Percentiles rank a stretch among this genome's conserved stretches.
Conservation (phyloP, 2,888 invertebrate genomes). For the Hetaerina titia region DNA sequence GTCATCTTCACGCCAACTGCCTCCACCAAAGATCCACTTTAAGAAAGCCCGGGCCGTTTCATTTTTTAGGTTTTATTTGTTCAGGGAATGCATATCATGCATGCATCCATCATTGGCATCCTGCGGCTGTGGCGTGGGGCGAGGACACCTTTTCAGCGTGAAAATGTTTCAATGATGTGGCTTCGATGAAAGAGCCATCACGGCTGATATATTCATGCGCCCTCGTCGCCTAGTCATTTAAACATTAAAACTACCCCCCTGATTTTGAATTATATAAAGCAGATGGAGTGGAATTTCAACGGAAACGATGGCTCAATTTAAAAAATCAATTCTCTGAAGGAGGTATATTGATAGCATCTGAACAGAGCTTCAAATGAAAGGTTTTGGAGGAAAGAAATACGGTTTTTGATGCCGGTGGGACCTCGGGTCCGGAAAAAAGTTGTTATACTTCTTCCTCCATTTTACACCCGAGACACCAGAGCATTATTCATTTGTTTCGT, state of each 20-base stretch:
- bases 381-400: not conserved
- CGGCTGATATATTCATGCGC: not conserved
- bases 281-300: not conserved
- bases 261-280: not conserved
- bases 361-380: not conserved
- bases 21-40: not conserved
- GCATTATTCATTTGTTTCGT: no score
- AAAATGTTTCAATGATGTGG: not conserved
- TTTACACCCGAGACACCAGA: no score
- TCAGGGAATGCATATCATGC: not conserved
- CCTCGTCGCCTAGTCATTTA: not conserved
- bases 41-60: not conserved
- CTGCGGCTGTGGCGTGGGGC: not conserved
- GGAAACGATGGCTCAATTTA: not conserved
- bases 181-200: not conserved
- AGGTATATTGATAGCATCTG: not conserved
- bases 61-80: not conserved
- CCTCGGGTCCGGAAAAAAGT: no score
- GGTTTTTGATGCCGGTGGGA: not conserved
- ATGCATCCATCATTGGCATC: not conserved
- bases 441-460: no score
- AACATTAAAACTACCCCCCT: not conserved
- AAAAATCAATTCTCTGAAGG: no score
- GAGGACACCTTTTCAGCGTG: not conserved
- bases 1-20: not conserved